Base-by-base conservation (phyloP, 2,888 invertebrate genomes). In the Pterobdella sp. region DNA sequence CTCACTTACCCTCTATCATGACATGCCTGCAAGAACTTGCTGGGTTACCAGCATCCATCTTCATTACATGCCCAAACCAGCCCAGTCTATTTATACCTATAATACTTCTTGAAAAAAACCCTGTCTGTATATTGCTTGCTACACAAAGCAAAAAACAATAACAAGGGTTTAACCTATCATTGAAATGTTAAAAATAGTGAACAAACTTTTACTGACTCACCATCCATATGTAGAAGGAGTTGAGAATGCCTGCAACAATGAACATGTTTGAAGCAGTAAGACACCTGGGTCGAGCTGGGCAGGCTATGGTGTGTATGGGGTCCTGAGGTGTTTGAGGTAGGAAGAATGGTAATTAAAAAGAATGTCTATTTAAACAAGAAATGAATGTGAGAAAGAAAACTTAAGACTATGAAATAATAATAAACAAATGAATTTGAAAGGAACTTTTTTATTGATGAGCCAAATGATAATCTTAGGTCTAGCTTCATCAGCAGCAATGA, bases 391-490 rank as follows among this genome's bases (percentile, higher is more conserved):
- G 42, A 42, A 7, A 42, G n/a, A n/a, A n/a, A n/a, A n/a, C n/a
- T n/a, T n/a, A n/a, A n/a, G n/a, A n/a, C n/a, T n/a, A n/a, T n/a
- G n/a, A n/a, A n/a, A n/a, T n/a, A n/a, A n/a, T n/a, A n/a, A n/a
- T n/a, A n/a, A n/a, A n/a, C n/a, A n/a, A n/a, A n/a, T n/a, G n/a
- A n/a, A n/a, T n/a, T n/a, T n/a, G n/a, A 42, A 7, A 42, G 42
- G 10, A 22, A 56, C 60, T 26, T 56, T 56, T 22, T 56, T 56
- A n/a, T 56, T 56, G 60, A 56, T n/a, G 14, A 56, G n/a, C 60
- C 60, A 56, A 22, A 56, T 26, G 4, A 56, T 56, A 26, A 56
- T 56, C 60, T 56, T 56, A n/a, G 60, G 60, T 22, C 60, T 56
- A 3, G 26, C 60, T n/a, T 56, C 60, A 56, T 56, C 60, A 22